These are phyloP conservation scores for Cottus gobio DNA, from an alignment of 2,113 vertebrate species.

Conservation along the genomic window DNA sequence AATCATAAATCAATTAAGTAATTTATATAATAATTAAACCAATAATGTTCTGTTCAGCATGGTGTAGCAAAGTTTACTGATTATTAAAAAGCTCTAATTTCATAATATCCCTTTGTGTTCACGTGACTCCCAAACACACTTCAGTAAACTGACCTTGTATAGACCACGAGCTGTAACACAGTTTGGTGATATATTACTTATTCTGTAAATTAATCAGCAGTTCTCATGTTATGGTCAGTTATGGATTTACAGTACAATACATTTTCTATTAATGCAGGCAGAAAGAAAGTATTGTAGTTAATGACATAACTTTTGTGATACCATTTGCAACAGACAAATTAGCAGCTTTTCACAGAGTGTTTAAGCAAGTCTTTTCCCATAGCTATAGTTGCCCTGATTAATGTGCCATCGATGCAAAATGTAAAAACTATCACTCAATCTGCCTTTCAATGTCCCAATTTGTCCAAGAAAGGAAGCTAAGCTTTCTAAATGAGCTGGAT, in stretches of 20 bases:
- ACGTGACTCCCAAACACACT: background rate
- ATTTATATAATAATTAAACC: too few species aligned
- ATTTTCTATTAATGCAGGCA: conserved; percentile 13
- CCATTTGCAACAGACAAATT: conserved; percentile 46
- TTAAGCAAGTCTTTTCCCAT: conserved; percentile 49
- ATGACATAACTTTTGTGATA: conserved; percentile 36
- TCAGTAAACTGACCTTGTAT: too few species aligned
- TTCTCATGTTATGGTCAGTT: conserved; percentile 17
- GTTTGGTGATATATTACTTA: conserved; percentile 24
- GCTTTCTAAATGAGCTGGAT: conserved; percentile 76
- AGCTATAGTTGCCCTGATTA: conserved; percentile 66
- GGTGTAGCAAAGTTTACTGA: background rate
- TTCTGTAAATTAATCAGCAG: conserved; percentile 17
- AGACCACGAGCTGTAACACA: too few species aligned
- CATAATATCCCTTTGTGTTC: background rate
- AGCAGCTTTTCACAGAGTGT: conserved; percentile 29
- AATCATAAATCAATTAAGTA: background rate
- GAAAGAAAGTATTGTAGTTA: conserved; percentile 39
- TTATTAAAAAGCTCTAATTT: conserved; percentile 8
- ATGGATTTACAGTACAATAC: conserved; percentile 20
- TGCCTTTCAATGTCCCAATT: conserved; percentile 77
- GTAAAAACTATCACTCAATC: conserved; percentile 74
- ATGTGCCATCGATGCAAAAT: conserved; percentile 72
- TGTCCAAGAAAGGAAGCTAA: conserved; percentile 72
- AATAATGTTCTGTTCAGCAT: background rate